phyloP scores from a whole-genome alignment of 2,113 vertebrate species.

The Eretmochelys imbricata region DNA sequence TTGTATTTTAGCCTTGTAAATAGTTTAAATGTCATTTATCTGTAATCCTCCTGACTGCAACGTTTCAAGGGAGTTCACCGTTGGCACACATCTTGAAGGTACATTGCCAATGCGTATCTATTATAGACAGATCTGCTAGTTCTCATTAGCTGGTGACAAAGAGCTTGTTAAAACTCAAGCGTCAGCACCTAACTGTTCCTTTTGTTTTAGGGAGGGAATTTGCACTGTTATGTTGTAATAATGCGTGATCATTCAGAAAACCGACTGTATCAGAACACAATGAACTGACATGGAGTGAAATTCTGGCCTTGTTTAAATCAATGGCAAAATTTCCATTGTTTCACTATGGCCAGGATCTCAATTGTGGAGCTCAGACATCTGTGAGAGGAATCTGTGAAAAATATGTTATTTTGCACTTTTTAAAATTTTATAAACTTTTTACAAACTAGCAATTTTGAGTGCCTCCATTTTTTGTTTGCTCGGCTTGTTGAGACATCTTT shows the following conservation, averaged over 20 bases:
- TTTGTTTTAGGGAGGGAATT: neutral
- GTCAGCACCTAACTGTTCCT: neutral
- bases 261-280: neutral
- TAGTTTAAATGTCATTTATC: neutral
- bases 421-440: neutral
- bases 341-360: neutral
- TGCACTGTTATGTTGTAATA: neutral
- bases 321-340: neutral
- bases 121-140: neutral
- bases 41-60: neutral
- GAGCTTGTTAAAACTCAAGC: neutral
- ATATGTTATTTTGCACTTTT: neutral
- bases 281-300: neutral
- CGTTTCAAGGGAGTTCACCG: neutral
- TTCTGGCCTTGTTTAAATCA: neutral
- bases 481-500: neutral
- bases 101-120: neutral
- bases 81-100: neutral
- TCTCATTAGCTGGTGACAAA: neutral
- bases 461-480: neutral
- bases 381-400: neutral
- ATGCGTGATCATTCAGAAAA: neutral
- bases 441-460: neutral
- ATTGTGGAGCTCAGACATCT: neutral
- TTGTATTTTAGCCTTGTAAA: neutral